These are phyloP conservation scores for Cyanistes caeruleus DNA, from an alignment of 2,113 vertebrate genomes.

Conservation along the genomic window DNA sequence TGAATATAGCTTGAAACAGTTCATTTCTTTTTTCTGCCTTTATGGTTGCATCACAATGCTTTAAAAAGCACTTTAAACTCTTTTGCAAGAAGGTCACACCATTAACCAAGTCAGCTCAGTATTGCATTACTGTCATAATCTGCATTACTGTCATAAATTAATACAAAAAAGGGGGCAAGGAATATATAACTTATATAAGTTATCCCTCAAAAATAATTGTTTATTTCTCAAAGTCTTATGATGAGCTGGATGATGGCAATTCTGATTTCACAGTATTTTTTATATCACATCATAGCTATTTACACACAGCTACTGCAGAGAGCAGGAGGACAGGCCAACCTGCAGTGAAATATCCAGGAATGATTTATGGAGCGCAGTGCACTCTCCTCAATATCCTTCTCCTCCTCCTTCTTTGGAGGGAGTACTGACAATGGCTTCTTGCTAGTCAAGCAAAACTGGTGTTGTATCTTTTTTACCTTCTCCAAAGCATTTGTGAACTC, in stretches of 20 bases:
- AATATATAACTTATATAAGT: background rate
- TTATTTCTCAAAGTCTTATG: background rate
- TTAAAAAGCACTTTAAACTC: background rate
- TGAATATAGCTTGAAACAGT: background rate
- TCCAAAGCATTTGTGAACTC: background rate
- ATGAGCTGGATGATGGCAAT: background rate
- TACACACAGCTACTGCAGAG: background rate
- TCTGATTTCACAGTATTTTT: background rate
- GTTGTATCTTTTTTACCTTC: background rate
- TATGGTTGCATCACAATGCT: background rate
- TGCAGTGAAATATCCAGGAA: background rate
- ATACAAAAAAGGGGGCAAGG: background rate
- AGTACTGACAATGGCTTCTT: background rate
- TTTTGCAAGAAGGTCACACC: background rate
- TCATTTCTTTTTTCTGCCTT: background rate
- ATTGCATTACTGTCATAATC: background rate
- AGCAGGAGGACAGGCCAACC: background rate
- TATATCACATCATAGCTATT: background rate
- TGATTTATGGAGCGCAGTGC: background rate
- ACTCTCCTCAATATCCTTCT: background rate
- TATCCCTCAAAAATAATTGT: background rate
- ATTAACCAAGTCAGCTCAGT: background rate
- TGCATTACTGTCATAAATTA: background rate
- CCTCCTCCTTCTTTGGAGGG: background rate
- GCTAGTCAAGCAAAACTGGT: background rate